Evolutionary conservation across 2,797 vertebrate genomes (phyloP), one percentile per base, ranked within the genome.

Genomic region (Scomberomorus guttatus): DNA sequence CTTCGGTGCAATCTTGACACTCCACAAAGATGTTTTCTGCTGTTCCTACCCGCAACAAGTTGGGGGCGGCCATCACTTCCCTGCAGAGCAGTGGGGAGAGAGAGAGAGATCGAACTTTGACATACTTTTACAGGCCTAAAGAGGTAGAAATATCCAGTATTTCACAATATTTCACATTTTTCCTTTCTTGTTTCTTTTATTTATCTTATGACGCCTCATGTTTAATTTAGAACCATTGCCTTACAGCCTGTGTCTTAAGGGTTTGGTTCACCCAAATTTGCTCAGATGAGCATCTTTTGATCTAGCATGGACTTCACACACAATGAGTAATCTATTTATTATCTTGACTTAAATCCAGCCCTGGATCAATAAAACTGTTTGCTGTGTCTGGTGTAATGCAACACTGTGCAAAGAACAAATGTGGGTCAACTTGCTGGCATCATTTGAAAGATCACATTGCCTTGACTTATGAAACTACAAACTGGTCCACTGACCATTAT

Each of bases 1-100:
- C 51, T 0, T 0, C 66, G 0, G 1, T 25, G 50, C 90, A 93
- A 66, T 90, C 92, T 48, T 94, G 95, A 62, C 91, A 94, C 75
- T 96, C 95, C 29, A 96, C 89, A 77, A 95, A 91, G 25, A 96
- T 78, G 4, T 85, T 93, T 83, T 95, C 94, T 66, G 69, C 5
- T 3, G 86, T 82, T 59, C 90, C 95, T 32, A 95, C 90, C 2
- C 87, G 86, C 62, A 96, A 27, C 52, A 95, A 46, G 76, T 92
- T 94, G 39, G 95, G 94, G 22, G 93, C 83, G 54, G 92, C 89
- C 84, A 96, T 51, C 48, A 93, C 65, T 27, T 88, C 65, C 73
- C 94, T 95, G 80, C 51, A 65, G 22, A 54, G n/a, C 0, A 69
- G n/a, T 0, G 2, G 0, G 1, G 15, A 46, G 0, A 56, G 1